Base-by-base conservation (phyloP, 2,888 invertebrate genomes). In the Caradrina kadenii region DNA sequence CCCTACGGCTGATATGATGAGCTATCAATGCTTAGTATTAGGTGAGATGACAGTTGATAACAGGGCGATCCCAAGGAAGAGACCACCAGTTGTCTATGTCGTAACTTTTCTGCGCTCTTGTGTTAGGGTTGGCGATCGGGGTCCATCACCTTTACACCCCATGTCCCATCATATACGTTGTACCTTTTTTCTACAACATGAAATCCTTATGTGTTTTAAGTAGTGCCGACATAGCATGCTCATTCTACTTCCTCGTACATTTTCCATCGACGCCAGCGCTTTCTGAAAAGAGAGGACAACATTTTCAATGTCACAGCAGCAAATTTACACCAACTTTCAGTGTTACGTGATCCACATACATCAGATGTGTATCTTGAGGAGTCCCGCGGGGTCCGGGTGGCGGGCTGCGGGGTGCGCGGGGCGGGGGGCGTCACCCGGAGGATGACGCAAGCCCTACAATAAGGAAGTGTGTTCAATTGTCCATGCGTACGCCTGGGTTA, bases 391-490 rank as follows among this genome's bases (percentile, higher is more conserved):
- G 55, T 35, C 1, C 48, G 59, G 63, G 35, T 10, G 13, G 49
- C 10, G 48, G 55, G 56, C 42, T 8, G 42, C 22, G 63, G 45
- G 54, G 73, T 39, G 63, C 21, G 62, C 10, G 75, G 50, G 19
- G 45, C 52, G 65, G 63, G 69, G 62, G 65, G 67, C 79, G 79
- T 79, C 63, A 79, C 79, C 79, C 75, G 68, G 69, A 76, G 82
- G 83, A 83, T 93, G 93, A 93, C 93, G 93, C 89, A 90, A 92
- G 82, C 87, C 84, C 83, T 85, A 80, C 91, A 93, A 93, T 93
- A 90, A 93, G 93, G 93, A 93, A 93, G 87, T 90, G 88, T 83
- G 86, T 90, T 89, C 93, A 93, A 93, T 93, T 93, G 93, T 89
- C 86, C 86, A 80, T 87, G 83, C 85, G 83, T 78, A 77, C 52